Percentiles rank a stretch among this genome's conserved stretches.
Evolutionary conservation across 2,888 invertebrate genomes (phyloP).

Genomic region (Hedychridium roseum): DNA sequence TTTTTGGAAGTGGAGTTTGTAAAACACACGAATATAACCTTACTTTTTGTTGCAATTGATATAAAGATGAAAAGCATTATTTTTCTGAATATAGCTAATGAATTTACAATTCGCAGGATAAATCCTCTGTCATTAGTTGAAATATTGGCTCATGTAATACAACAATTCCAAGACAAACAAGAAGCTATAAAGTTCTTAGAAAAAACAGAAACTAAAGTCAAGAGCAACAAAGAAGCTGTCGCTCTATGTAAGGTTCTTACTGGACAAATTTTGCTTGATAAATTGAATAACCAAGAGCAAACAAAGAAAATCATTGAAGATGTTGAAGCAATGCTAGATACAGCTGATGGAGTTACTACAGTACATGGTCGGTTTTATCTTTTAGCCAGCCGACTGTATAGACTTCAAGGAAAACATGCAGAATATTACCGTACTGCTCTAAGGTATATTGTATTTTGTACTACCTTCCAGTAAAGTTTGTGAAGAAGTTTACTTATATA

Average conservation of each 20-base stretch:
- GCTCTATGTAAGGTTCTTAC: conserved; percentile 88
- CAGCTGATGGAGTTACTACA: conserved; percentile 89
- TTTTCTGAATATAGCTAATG: no score
- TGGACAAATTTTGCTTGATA: conserved; percentile 81
- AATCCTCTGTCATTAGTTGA: conserved; percentile 93
- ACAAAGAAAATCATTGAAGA: conserved; percentile 89
- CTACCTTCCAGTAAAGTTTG: not conserved
- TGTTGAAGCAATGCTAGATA: conserved; percentile 83
- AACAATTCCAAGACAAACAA: conserved; percentile 80
- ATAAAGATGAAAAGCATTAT: no score
- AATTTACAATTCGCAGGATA: no score
- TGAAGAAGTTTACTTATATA: not conserved
- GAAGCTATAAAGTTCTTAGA: conserved; percentile 89
- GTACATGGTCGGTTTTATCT: conserved; percentile 96
- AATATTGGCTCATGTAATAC: conserved; percentile 79
- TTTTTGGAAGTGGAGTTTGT: conserved; percentile 34
- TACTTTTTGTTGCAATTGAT: no score
- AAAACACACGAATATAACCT: no score
- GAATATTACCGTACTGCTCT: conserved; percentile 96
- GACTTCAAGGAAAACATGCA: conserved; percentile 86
- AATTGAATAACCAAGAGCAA: conserved; percentile 78
- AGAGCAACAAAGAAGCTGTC: conserved; percentile 84
- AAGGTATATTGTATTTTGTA: conserved; percentile 66
- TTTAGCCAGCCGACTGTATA: conserved; percentile 90
- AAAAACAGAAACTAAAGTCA: conserved; percentile 87